Percentiles rank a stretch among this genome's conserved stretches.
These are phyloP conservation scores for Anthopleura sola DNA, from an alignment of 64 coral and sea anemone species.

Conservation along the genomic window DNA sequence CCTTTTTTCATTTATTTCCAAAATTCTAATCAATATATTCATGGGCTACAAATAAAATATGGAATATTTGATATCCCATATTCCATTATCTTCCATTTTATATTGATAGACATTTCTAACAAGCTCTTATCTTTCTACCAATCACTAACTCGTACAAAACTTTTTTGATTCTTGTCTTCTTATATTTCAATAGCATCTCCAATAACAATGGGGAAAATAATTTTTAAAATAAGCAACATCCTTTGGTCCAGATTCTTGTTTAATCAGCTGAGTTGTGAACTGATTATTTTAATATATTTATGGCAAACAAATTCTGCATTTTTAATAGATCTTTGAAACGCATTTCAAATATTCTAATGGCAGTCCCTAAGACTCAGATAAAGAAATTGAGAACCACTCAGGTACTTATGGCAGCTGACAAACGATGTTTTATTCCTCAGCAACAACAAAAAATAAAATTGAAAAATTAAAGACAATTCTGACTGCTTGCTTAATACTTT, in stretches of 20 bases:
- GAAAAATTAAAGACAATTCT: no score
- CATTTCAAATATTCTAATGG: no score
- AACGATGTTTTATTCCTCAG: no score
- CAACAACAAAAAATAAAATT: no score
- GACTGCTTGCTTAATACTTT: no score
- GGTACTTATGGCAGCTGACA: neutral
- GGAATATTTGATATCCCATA: neutral
- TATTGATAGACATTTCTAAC: neutral
- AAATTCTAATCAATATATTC: neutral
- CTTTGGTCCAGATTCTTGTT: neutral
- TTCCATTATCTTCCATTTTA: neutral
- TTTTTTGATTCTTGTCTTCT: no score
- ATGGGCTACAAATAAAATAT: neutral
- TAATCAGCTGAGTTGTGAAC: neutral
- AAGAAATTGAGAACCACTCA: neutral
- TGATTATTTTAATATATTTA: no score
- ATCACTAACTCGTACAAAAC: neutral
- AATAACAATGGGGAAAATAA: neutral
- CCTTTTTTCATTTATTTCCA: neutral
- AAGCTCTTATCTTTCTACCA: neutral
- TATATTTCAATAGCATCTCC: neutral
- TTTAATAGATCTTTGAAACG: no score
- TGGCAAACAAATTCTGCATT: no score
- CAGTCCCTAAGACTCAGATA: neutral
- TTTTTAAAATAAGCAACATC: neutral